These are phyloP conservation scores for Polia nebulosa DNA, from an alignment of 2,888 invertebrate genomes.

Conservation along the genomic window DNA sequence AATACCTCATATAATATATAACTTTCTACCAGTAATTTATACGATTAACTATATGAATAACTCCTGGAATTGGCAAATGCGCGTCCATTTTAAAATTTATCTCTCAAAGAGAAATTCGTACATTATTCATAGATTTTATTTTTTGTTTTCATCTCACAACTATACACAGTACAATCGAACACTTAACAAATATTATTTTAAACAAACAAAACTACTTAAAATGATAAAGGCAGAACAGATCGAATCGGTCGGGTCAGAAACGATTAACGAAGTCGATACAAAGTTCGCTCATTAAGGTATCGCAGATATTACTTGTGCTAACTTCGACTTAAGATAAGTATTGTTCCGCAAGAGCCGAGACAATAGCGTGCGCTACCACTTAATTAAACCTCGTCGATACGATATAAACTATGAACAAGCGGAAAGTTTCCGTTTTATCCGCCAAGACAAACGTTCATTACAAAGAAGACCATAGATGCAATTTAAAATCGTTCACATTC, in stretches of 20 bases:
- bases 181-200: conserved; percentile 55
- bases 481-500: conserved; percentile 66
- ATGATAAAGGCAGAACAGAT: conserved; percentile 64
- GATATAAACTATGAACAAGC: conserved; percentile 78
- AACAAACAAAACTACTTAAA: conserved; percentile 63
- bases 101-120: conserved; percentile 73
- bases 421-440: conserved; percentile 80
- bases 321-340: conserved; percentile 88
- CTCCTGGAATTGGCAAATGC: conserved; percentile 76
- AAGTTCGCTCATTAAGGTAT: conserved; percentile 91
- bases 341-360: conserved; percentile 87
- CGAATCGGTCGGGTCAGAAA: conserved; percentile 80
- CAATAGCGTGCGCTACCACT: conserved; percentile 88
- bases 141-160: conserved; percentile 67
- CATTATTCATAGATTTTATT: conserved; percentile 64
- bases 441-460: conserved; percentile 76
- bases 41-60: conserved; percentile 59
- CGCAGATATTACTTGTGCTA: conserved; percentile 89
- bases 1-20: conserved; percentile 19
- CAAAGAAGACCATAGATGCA: conserved; percentile 46
- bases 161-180: conserved; percentile 63
- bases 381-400: conserved; percentile 87
- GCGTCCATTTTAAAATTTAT: conserved; percentile 82
- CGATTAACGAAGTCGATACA: conserved; percentile 89
- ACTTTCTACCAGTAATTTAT: conserved; percentile 73